phyloP scores from a whole-genome alignment of 2,113 vertebrate genomes.

The Electrona antarctica region DNA sequence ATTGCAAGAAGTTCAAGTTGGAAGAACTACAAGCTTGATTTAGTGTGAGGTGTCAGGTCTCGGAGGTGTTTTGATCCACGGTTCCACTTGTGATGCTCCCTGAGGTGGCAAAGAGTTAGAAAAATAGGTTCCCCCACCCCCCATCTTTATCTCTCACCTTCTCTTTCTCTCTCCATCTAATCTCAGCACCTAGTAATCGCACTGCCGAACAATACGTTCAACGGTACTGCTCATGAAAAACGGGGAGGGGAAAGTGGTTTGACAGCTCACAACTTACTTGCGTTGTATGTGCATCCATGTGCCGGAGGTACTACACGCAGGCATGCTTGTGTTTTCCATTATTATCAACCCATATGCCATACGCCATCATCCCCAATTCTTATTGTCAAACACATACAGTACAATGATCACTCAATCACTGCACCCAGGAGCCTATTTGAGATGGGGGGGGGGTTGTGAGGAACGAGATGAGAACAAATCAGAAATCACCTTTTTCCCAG shows the following conservation, averaged over 20 bases:
- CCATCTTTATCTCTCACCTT: constrained; percentile 8
- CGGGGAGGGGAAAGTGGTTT: constrained; percentile 49
- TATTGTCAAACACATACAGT: constrained; percentile 13
- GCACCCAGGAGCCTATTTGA: constrained; percentile 7
- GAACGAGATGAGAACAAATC: constrained; percentile 17
- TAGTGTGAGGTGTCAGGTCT: constrained; percentile 40
- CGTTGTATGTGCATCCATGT: constrained; percentile 24
- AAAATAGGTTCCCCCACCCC: constrained; percentile 38
- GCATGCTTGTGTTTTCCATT: background rate
- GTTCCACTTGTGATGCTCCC: constrained; percentile 39
- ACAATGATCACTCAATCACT: background rate
- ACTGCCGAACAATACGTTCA: constrained; percentile 48
- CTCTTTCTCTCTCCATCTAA: constrained; percentile 41
- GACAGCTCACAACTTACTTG: constrained; percentile 61
- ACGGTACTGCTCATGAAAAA: constrained; percentile 63
- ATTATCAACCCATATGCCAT: background rate
- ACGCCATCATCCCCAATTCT: constrained; percentile 29
- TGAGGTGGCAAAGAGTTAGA: constrained; percentile 50
- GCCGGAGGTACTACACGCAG: constrained; percentile 22
- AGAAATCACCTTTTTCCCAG: constrained; percentile 20
- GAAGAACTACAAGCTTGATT: constrained; percentile 38
- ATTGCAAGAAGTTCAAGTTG: constrained; percentile 8
- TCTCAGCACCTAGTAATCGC: constrained; percentile 61
- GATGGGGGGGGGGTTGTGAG: constrained; percentile 23
- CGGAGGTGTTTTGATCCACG: constrained; percentile 37